Percentiles rank a stretch among this genome's conserved stretches.
Evolutionary conservation across 2,113 vertebrate genomes (phyloP).

Genomic region (Hepsetus odoe): DNA sequence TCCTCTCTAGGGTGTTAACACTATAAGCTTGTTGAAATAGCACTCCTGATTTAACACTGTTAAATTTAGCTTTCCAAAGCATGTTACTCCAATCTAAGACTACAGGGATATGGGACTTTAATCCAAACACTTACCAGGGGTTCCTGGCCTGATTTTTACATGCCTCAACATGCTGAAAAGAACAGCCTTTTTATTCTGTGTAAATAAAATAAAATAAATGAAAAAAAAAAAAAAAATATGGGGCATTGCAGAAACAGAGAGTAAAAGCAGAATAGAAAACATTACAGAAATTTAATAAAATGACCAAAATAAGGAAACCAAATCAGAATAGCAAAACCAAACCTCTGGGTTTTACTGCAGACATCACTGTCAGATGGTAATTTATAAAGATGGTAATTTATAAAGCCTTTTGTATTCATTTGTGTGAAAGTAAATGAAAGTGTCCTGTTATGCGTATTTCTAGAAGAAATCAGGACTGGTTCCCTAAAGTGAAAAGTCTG

Average conservation of each 20-base stretch:
- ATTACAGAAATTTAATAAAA: not conserved
- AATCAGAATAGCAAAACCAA: not conserved
- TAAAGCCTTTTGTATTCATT: not conserved
- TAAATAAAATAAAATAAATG: not conserved
- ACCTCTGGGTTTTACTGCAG: not conserved
- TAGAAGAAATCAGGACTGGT: not conserved
- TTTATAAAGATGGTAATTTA: not conserved
- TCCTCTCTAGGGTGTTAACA: constrained; percentile 50
- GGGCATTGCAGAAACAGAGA: not conserved
- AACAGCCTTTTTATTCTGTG: not conserved
- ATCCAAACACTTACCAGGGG: constrained; percentile 63
- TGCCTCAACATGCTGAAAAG: not conserved
- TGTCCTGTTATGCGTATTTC: not conserved
- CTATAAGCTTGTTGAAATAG: constrained; percentile 58
- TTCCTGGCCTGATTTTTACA: constrained; percentile 17
- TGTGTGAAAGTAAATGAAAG: constrained; percentile 2
- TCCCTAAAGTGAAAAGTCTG: not conserved
- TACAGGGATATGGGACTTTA: constrained; percentile 63
- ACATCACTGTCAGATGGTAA: not conserved
- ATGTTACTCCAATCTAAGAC: constrained; percentile 50
- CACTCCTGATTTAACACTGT: constrained; percentile 61
- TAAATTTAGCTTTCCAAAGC: constrained; percentile 57
- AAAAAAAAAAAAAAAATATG: not conserved
- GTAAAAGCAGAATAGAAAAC: not conserved
- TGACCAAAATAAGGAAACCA: not conserved